A percentile compares a stretch with the other conserved stretches of the same genome.
Evolutionary conservation across 2,888 invertebrate species (phyloP).

Genomic region (Scaptomyza cyrtandrae): DNA sequence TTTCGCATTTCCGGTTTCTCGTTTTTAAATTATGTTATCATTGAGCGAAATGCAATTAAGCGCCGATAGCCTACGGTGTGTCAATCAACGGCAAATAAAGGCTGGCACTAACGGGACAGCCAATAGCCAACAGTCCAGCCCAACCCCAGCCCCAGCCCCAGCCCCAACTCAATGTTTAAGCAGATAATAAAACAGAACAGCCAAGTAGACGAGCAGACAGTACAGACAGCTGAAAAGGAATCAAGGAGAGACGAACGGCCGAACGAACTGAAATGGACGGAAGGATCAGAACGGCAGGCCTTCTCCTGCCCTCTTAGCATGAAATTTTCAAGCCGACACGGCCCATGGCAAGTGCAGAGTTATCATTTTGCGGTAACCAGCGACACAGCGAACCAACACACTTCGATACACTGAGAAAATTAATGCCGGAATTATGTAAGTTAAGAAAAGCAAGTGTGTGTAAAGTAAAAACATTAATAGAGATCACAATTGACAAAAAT

Average conservation of each 20-base stretch:
- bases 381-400: constrained; percentile 38
- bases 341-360: constrained; percentile 65
- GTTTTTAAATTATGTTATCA: constrained; percentile 79
- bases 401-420: constrained; percentile 3
- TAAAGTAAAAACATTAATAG: background rate
- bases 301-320: background rate
- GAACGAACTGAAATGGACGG: background rate
- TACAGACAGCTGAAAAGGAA: constrained; percentile 8
- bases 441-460: too few relatives aligned
- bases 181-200: constrained; percentile 61
- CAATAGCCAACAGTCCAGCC: too few relatives aligned
- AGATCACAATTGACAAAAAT: background rate
- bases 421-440: too few relatives aligned
- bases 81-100: constrained; percentile 75
- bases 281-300: background rate
- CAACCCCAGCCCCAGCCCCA: background rate
- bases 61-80: constrained; percentile 80
- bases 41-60: constrained; percentile 82
- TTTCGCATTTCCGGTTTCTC: constrained; percentile 61
- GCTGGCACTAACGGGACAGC: constrained; percentile 18
- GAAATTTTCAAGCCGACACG: constrained; percentile 34
- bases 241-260: background rate
- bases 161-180: constrained; percentile 60
- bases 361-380: constrained; percentile 71
- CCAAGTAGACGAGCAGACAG: background rate